Percentiles rank a stretch among this genome's conserved stretches.
Evolutionary conservation across 2,797 vertebrate genomes (phyloP).

Genomic region (Phylloscopus collybita): DNA sequence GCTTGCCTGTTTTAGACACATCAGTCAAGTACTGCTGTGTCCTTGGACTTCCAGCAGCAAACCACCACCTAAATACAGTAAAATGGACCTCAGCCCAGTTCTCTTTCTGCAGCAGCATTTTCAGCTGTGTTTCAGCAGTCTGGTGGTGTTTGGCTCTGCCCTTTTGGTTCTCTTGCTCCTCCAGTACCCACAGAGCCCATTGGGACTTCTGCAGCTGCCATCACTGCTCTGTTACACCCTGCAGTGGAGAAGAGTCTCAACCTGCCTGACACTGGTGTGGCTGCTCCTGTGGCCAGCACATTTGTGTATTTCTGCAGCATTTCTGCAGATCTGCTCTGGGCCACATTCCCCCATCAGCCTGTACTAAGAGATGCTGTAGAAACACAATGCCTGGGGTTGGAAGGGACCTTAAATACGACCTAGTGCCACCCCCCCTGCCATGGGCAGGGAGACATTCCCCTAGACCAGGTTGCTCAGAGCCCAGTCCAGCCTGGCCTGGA

Average conservation of each 20-base stretch:
- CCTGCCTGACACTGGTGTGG: neutral
- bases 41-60: neutral
- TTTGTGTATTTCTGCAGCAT: neutral
- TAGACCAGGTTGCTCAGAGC: neutral
- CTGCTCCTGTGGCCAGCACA: neutral
- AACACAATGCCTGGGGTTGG: neutral
- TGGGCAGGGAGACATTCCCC: neutral
- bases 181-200: neutral
- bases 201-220: neutral
- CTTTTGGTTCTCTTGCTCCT: neutral
- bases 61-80: neutral
- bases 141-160: neutral
- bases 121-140: neutral
- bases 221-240: neutral
- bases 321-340: neutral
- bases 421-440: fast-evolving
- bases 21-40: neutral
- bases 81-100: neutral
- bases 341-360: neutral
- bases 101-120: neutral
- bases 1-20: neutral
- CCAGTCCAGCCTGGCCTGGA: neutral
- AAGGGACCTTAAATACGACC: neutral
- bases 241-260: neutral
- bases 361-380: neutral